phyloP scores from a whole-genome alignment of 2,888 invertebrate species.

The Deilephila elpenor region DNA sequence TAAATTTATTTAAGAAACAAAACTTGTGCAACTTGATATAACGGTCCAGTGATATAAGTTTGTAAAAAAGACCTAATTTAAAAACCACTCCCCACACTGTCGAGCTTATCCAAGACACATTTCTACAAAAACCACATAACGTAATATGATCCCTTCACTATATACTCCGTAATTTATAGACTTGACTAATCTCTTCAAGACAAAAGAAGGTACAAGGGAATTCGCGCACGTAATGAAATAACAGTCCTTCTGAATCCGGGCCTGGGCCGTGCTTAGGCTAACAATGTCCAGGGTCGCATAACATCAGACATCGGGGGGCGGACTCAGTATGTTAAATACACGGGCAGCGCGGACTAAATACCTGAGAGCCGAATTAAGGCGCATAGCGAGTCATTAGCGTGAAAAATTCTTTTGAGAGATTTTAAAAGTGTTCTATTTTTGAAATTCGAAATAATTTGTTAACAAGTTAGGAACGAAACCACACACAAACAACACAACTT shows the following conservation, averaged over 20 bases:
- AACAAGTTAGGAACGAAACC: too few species aligned
- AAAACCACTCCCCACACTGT: too few species aligned
- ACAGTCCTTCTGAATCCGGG: conserved; percentile 17
- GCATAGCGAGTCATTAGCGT: conserved; percentile 2
- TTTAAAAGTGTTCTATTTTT: neutral
- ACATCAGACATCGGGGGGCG: conserved; percentile 23
- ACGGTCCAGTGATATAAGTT: too few species aligned
- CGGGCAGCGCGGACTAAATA: conserved; percentile 28
- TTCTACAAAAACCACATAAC: too few species aligned
- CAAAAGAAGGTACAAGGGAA: neutral
- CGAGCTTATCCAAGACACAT: too few species aligned
- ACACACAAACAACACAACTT: too few species aligned
- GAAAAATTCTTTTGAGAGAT: neutral
- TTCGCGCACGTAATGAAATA: conserved; percentile 2
- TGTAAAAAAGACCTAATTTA: too few species aligned
- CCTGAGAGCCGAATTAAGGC: conserved; percentile 29
- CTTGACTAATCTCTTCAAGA: neutral
- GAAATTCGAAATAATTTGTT: neutral
- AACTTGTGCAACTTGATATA: too few species aligned
- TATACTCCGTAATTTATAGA: too few species aligned
- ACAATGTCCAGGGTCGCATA: conserved; percentile 25
- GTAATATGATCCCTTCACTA: too few species aligned
- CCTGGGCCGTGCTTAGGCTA: conserved; percentile 19
- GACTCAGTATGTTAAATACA: conserved; percentile 23
- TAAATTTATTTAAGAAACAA: too few species aligned